These are phyloP conservation scores for Nesoenas mayeri DNA, from an alignment of 2,113 vertebrate genomes.

Conservation along the genomic window DNA sequence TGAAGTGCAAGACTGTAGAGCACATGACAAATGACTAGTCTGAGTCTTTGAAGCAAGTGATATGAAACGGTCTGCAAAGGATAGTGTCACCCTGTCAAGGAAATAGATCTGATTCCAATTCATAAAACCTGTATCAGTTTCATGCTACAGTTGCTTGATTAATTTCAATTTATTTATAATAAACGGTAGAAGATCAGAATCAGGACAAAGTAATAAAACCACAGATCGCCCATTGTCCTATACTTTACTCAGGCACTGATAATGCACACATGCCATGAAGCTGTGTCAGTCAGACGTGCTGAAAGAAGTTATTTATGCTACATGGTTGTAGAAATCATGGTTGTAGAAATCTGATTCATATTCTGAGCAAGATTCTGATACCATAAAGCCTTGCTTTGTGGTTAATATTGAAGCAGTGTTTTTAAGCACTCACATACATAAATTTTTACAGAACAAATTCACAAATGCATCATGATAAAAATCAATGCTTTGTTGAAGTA, in stretches of 20 bases:
- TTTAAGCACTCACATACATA: neutral
- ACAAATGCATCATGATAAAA: neutral
- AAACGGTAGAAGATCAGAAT: neutral
- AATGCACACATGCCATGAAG: neutral
- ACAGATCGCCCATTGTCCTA: neutral
- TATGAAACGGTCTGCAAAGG: neutral
- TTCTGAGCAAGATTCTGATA: neutral
- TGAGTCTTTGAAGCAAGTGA: neutral
- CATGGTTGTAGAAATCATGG: neutral
- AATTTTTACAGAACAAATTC: neutral
- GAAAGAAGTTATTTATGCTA: neutral
- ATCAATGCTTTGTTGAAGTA: neutral
- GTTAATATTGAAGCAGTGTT: neutral
- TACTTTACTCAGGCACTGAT: neutral
- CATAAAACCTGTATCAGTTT: neutral
- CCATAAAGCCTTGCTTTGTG: neutral
- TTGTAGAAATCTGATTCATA: neutral
- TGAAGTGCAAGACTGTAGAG: conserved; percentile 15
- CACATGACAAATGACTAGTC: neutral
- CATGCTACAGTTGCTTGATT: neutral
- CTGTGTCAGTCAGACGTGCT: neutral
- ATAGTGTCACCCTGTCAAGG: neutral
- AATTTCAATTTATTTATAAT: neutral
- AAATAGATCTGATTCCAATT: neutral
- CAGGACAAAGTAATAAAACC: neutral